Percentiles rank a stretch among this genome's conserved stretches.
Conservation (phyloP, 2,113 vertebrate genomes). For the Mormoops blainvillei region DNA sequence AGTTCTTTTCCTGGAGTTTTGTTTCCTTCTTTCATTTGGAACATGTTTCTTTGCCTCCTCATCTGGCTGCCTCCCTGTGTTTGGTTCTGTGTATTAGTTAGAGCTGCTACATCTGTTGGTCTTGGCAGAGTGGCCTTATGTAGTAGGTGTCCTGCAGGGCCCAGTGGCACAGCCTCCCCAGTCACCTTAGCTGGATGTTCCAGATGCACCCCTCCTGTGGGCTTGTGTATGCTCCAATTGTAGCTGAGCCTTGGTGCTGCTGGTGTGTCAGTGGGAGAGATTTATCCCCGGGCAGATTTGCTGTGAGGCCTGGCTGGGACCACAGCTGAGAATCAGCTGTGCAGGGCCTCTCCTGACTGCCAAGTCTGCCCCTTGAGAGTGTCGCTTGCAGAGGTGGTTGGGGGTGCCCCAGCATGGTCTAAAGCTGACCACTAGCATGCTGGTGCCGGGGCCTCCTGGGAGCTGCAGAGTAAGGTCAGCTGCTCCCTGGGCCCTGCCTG, state of each 20-base stretch:
- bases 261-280: neutral
- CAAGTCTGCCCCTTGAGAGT: neutral
- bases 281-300: neutral
- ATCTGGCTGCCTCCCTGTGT: neutral
- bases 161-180: neutral
- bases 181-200: neutral
- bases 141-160: neutral
- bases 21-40: neutral
- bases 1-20: neutral
- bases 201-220: neutral
- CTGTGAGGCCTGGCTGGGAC: neutral
- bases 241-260: neutral
- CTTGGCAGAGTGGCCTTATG: neutral
- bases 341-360: neutral
- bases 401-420: neutral
- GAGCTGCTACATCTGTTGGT: neutral
- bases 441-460: neutral
- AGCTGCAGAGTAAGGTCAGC: neutral
- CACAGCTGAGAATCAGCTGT: neutral
- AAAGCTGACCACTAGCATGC: neutral
- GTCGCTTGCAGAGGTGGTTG: neutral
- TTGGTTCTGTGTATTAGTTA: neutral
- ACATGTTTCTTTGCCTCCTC: neutral
- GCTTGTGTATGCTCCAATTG: neutral
- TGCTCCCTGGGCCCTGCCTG: neutral